Evolutionary conservation across 2,797 vertebrate genomes (phyloP), one percentile per base, ranked within the genome.

Genomic region (Cichlasoma orientale): DNA sequence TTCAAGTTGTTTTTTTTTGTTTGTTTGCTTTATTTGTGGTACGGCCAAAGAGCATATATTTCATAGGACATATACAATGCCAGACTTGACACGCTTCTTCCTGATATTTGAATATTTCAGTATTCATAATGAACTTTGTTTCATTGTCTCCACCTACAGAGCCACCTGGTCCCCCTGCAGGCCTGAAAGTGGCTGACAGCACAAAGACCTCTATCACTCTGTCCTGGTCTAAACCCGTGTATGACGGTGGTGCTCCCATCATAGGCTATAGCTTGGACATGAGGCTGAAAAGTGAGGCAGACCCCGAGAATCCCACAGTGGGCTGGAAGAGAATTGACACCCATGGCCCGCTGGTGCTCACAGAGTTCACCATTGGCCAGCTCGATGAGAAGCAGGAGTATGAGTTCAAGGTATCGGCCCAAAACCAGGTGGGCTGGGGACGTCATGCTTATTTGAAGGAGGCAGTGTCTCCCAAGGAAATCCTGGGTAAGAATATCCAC

Each of bases 391-490:
- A 97, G 59, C 95, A 95, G 16, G 95, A 98, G 84, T 99, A 99
- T 18, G 98, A 99, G 36, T 99, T 99, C 91, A 97, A 98, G 74
- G 98, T 99, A 59, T 98, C 97, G 63, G 98, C 98, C 77, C 94
- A 97, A 92, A 99, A 99, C 87, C 98, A 99, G 84, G 96, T 99
- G 91, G 98, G 98, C 84, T 97, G 98, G 91, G 98, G 98, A 69
- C 96, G 97, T 61, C 98, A 98, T 56, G 97, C 98, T 77, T 97
- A 97, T 90, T 86, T 99, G 75, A 99, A 97, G 90, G 98, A 99
- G 70, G 96, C 98, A 7, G 95, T 97, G 55, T 96, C 92, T 69
- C 98, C 98, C 72, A 99, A 98, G 91, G 98, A 99, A 94, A 95
- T 99, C 79, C 90, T 99, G 58, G 98, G 98, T 99, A 92, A 94